Evolutionary conservation across 2,888 invertebrate genomes (phyloP), one percentile per base, ranked within the genome.

Genomic region (Melanchra persicariae): DNA sequence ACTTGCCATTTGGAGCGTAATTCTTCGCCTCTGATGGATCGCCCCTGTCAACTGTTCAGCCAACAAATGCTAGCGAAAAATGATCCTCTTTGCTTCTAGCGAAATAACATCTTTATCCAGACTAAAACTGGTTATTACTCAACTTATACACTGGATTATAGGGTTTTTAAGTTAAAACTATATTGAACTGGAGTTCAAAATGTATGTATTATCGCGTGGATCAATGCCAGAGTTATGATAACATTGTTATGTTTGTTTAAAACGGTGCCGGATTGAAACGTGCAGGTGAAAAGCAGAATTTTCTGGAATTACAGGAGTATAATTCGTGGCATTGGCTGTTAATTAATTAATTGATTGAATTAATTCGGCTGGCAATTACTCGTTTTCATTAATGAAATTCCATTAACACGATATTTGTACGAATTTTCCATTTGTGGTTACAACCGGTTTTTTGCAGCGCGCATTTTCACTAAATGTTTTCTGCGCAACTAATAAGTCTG

Each of bases 21-120:
- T 85, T 75, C 70, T 69, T 63, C 63, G 74, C 67, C 66, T 69
- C 84, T 93, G 91, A 92, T 91, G 85, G 89, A 92, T 92, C 82
- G 89, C 78, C 74, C 82, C 90, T 91, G 92, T 92, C 90, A 91
- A 87, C 87, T 73, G 79, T 85, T 85, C 87, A 85, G 84, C 86
- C 87, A 87, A 85, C 82, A 82, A 86, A 82, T 83, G 83, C 85
- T 80, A 69, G 87, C 88, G 91, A 92, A 93, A 93, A 93, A 92
- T 91, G 86, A 90, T 91, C 89, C 87, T 82, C 83, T 69, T 85
- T 83, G 80, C 86, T 87, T 83, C 78, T 80, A 82, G 79, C 75
- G 81, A 83, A 88, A 89, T 87, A 90, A 90, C 83, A 89, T 90
- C 91, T 91, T 92, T 91, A 93, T 92, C 87, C 87, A 84, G 85